Evolutionary conservation across 2,888 invertebrate genomes (phyloP).

Genomic region (Polyommatus icarus): DNA sequence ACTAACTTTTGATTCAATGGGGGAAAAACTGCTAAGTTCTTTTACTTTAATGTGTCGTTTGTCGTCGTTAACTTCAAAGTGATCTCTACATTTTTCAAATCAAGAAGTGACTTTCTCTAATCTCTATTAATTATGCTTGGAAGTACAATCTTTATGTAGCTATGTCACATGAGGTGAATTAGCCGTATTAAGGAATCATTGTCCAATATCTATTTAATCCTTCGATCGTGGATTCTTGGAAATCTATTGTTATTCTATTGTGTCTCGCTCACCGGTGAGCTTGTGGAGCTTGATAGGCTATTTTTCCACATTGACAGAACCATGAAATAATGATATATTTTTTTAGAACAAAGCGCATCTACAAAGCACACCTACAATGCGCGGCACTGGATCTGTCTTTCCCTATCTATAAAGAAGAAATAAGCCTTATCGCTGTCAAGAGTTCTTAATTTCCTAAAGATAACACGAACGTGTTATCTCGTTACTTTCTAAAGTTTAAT

Average conservation of each 20-base stretch:
- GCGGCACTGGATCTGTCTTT: slow-evolving; percentile 14
- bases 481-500: slow-evolving; percentile 79
- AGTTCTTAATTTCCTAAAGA: slow-evolving; percentile 49
- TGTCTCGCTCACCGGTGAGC: no score
- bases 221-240: no score
- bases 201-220: no score
- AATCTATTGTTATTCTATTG: no score
- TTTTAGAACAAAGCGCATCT: not conserved
- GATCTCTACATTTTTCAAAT: not conserved
- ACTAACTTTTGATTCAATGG: slow-evolving; percentile 36
- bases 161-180: not conserved
- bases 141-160: no score
- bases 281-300: no score
- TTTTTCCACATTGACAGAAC: not conserved
- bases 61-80: not conserved
- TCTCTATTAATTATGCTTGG: no score
- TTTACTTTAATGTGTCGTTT: not conserved
- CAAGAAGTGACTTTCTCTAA: no score
- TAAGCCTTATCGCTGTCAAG: slow-evolving; percentile 32
- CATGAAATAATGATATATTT: not conserved
- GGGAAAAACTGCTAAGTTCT: not conserved
- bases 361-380: not conserved
- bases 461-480: slow-evolving; percentile 58
- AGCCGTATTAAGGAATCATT: no score
- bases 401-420: slow-evolving; percentile 24